Conservation (phyloP, 1,140 invertebrate species). For the Neocloeon triangulifer region DNA sequence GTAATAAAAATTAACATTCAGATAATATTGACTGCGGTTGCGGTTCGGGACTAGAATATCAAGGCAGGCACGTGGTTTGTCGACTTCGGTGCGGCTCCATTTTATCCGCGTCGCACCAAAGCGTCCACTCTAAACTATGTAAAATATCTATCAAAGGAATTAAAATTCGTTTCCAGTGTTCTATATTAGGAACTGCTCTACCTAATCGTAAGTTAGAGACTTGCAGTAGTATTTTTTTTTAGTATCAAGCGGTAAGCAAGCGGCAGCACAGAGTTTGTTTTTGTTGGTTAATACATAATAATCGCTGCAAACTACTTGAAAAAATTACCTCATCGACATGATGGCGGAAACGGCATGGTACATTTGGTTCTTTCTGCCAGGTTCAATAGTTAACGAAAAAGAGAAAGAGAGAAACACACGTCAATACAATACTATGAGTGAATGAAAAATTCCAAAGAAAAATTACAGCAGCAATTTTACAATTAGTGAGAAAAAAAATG, state of each 20-base stretch:
- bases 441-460: slow-evolving; percentile 5
- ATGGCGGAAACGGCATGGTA: slow-evolving; percentile 78
- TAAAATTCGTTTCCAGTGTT: neutral
- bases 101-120: no score
- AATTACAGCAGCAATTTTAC: neutral
- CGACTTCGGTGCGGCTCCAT: neutral
- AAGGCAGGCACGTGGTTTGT: no score
- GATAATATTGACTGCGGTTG: no score
- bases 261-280: slow-evolving; percentile 2
- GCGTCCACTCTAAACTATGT: neutral
- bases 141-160: neutral
- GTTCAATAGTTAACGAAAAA: slow-evolving; percentile 30
- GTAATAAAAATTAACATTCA: no score
- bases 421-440: slow-evolving; percentile 12
- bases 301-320: no score
- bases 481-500: neutral
- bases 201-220: no score
- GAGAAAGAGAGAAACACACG: slow-evolving; percentile 21
- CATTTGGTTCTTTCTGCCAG: slow-evolving; percentile 61
- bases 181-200: no score
- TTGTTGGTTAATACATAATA: no score
- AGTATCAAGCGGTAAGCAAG: slow-evolving; percentile 4
- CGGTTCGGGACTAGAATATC: no score
- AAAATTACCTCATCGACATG: slow-evolving; percentile 67
- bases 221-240: no score